A percentile compares a stretch with the other conserved stretches of the same genome.
phyloP scores from a whole-genome alignment of 2,888 invertebrate species.

The Xiphydria camelus region DNA sequence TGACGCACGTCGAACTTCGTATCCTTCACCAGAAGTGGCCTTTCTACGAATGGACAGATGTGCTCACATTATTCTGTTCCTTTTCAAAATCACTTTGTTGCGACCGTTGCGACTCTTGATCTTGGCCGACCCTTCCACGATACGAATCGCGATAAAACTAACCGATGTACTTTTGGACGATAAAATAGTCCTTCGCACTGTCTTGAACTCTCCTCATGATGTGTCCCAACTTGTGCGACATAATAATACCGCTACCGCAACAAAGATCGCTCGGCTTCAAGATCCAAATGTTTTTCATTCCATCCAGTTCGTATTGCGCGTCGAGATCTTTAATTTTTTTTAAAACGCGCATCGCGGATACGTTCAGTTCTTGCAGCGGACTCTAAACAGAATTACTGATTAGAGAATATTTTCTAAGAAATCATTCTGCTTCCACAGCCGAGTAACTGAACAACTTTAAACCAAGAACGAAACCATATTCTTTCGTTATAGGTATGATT shows the following conservation, averaged over 20 bases:
- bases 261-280: conserved; percentile 80
- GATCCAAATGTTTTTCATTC: conserved; percentile 81
- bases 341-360: conserved; percentile 62
- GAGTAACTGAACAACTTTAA: too few species aligned
- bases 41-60: conserved; percentile 65
- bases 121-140: too few species aligned
- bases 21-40: conserved; percentile 75
- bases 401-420: conserved; percentile 13
- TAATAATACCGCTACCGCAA: conserved; percentile 76
- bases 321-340: conserved; percentile 64
- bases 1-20: conserved; percentile 88
- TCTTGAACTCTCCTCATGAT: conserved; percentile 66
- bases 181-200: conserved; percentile 65
- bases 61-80: too few species aligned
- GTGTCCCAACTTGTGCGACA: conserved; percentile 72
- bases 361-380: conserved; percentile 6
- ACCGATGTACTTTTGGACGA: conserved; percentile 88
- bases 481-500: too few species aligned
- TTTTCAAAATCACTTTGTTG: too few species aligned
- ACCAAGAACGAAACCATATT: too few species aligned
- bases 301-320: conserved; percentile 73
- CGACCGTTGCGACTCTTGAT: too few species aligned
- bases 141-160: conserved; percentile 34
- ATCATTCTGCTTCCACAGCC: neutral
- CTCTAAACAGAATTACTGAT: too few species aligned